Percentiles rank a stretch among this genome's conserved stretches.
Conservation (phyloP, 2,888 invertebrate genomes). For the Cryptus viduatorius region DNA sequence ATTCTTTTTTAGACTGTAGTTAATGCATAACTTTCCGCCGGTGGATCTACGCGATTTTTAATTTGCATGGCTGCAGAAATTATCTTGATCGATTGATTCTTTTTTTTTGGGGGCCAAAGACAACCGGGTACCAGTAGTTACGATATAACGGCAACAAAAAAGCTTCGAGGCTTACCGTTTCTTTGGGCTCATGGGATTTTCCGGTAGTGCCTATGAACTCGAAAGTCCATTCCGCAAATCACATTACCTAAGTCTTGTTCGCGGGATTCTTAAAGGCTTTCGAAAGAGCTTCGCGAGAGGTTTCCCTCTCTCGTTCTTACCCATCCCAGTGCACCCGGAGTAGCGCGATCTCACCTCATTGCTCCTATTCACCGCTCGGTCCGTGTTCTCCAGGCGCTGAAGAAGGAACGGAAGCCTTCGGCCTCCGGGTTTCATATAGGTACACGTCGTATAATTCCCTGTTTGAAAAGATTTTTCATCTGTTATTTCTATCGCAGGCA, state of each 20-base stretch:
- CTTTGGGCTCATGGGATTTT: constrained; percentile 63
- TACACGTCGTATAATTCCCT: constrained; percentile 56
- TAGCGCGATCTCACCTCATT: constrained; percentile 53
- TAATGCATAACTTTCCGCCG: no score
- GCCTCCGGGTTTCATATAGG: constrained; percentile 29
- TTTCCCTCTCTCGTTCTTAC: constrained; percentile 36
- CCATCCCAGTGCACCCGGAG: constrained; percentile 13
- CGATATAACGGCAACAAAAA: constrained; percentile 39
- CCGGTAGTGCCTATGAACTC: constrained; percentile 65
- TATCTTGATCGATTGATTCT: constrained; percentile 42
- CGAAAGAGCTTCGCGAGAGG: constrained; percentile 60
- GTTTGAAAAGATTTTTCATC: constrained; percentile 65
- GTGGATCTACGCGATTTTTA: neutral
- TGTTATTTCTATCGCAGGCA: constrained; percentile 61
- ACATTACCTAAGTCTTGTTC: constrained; percentile 69
- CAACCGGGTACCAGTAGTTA: constrained; percentile 15
- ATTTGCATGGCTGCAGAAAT: neutral
- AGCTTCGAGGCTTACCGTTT: constrained; percentile 51
- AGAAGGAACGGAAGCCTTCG: constrained; percentile 30
- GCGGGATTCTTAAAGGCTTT: constrained; percentile 63
- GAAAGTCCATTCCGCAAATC: constrained; percentile 69
- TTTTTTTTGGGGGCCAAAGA: no score
- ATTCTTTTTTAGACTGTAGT: no score
- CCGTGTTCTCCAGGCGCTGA: neutral
- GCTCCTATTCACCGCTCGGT: constrained; percentile 52